These are phyloP conservation scores for Myripristis jacobus DNA, from an alignment of 2,797 vertebrate genomes.

Conservation along the genomic window DNA sequence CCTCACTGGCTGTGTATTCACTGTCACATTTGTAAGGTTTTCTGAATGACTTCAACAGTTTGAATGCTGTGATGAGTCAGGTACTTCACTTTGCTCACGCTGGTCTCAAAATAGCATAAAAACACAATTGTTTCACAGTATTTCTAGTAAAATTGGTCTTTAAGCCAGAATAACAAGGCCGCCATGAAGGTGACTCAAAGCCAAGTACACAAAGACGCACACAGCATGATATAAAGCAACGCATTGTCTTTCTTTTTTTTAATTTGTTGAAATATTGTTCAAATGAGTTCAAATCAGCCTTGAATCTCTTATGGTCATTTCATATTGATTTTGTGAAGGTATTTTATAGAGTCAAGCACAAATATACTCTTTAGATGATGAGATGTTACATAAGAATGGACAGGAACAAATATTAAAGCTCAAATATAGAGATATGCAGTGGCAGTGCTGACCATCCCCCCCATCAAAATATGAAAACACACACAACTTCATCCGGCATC, in stretches of 20 bases:
- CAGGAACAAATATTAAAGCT: conserved; percentile 44
- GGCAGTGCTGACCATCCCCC: conserved; percentile 53
- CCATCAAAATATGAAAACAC: conserved; percentile 49
- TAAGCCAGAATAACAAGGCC: background rate
- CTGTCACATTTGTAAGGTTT: background rate
- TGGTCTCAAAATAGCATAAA: background rate
- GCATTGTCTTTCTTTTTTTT: conserved; percentile 21
- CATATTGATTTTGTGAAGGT: conserved; percentile 15
- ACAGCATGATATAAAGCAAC: conserved; percentile 19
- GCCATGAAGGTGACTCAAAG: background rate
- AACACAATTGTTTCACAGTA: conserved; percentile 21
- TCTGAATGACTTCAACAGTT: background rate
- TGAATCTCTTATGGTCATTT: conserved; percentile 16
- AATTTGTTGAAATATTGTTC: conserved; percentile 9
- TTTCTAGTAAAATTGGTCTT: background rate
- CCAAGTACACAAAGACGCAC: conserved; percentile 1
- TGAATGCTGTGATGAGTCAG: background rate
- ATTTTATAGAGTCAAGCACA: conserved; percentile 27
- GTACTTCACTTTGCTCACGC: background rate
- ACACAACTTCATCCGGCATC: conserved; percentile 70
- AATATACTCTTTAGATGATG: conserved; percentile 17
- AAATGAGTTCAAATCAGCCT: background rate
- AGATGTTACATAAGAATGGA: background rate
- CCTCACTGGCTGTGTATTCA: background rate
- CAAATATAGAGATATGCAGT: conserved; percentile 53